Evolutionary conservation across 2,113 vertebrate genomes (phyloP).

Genomic region (Corythaixoides concolor): DNA sequence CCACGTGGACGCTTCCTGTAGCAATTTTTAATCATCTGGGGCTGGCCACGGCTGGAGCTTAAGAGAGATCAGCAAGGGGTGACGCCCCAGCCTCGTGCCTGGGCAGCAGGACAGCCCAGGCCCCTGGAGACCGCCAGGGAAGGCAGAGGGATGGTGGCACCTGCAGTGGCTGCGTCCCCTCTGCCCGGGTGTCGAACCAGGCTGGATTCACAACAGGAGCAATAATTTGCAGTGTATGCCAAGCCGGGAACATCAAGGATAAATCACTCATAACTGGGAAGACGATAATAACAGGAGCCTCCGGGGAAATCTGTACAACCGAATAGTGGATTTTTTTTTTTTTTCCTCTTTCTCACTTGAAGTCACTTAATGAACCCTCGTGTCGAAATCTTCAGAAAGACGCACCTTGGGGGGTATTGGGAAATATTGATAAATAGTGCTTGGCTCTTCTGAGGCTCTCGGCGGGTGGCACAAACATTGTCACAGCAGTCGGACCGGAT

Average conservation of each 20-base stretch:
- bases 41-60: background rate
- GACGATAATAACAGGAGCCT: background rate
- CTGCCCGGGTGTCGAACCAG: accelerated
- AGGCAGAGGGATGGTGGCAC: background rate
- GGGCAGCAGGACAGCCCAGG: background rate
- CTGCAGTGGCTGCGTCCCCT: background rate
- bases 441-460: background rate
- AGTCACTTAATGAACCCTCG: slow-evolving; percentile 27
- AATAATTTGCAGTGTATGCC: background rate
- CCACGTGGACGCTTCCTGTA: background rate
- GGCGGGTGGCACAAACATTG: background rate
- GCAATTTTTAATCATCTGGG: no score
- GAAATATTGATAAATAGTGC: slow-evolving; percentile 55
- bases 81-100: background rate
- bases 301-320: background rate
- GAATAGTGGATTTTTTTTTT: background rate
- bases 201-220: background rate
- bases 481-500: background rate
- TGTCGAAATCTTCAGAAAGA: slow-evolving; percentile 37
- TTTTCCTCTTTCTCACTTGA: background rate
- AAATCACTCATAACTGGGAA: slow-evolving; percentile 21
- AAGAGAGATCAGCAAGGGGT: background rate
- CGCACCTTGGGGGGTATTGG: background rate
- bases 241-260: background rate
- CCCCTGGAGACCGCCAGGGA: background rate